Base-by-base conservation (phyloP, 2,113 vertebrate genomes). In the Globicephala melas region DNA sequence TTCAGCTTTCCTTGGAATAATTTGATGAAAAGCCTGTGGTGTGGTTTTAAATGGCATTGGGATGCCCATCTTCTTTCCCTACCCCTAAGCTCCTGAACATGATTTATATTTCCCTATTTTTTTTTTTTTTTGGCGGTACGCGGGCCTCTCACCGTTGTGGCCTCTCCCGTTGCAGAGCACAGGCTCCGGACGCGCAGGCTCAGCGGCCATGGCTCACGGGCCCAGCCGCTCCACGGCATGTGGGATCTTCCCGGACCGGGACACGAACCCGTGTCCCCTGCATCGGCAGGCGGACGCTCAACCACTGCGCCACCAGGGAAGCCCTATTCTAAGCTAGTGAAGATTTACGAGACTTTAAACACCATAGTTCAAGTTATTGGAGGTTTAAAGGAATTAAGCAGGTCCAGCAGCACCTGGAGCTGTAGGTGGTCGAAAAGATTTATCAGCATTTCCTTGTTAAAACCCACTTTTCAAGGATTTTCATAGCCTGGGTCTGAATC, bases 311-410 rank as follows among this genome's bases (percentile, higher is more conserved):
- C 44, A 47, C 44, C 44, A 47, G 44, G 44, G 44, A 10, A 47
- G 44, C 44, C 44, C 44, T 97, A 95, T 97, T 98, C 98, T 97
- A 98, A 98, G 96, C 77, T 97, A 95, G 97, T 94, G 82, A 92
- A 98, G 98, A 98, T 98, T 98, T 98, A 98, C 97, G 95, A 95
- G 91, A 92, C 94, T 98, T 97, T 80, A 96, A 98, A 97, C 97
- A 98, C 96, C 88, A 96, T 86, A 92, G 97, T 50, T 98, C 94
- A 96, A 95, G 87, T 94, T 96, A 96, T 31, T 95, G 90, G 31
- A 94, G 83, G 63, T 94, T 98, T 97, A 97, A 90, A 85, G 74
- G 87, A 87, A 97, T 98, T 97, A 96, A 83, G 58, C 12, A 33
- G 41, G 90, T 84, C 90, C 53, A 65, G 90, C 4, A 80, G 87